Evolutionary conservation across 2,797 vertebrate genomes (phyloP).

Genomic region (Alauda arvensis): DNA sequence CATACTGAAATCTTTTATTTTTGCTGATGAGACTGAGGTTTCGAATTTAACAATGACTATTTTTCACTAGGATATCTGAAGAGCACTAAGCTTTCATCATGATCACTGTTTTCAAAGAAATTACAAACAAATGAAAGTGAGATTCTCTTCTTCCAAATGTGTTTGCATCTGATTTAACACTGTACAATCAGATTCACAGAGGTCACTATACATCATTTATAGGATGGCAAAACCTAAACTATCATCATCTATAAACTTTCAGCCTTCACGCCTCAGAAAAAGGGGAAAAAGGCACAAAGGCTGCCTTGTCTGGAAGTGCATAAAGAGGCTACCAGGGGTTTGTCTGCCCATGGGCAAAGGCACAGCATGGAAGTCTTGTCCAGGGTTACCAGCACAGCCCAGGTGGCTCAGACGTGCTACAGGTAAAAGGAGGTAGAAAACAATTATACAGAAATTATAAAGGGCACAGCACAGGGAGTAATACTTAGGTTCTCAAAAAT

Average conservation of each 20-base stretch:
- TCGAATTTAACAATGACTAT: neutral
- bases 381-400: rapidly evolving
- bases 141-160: neutral
- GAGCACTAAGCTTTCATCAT: neutral
- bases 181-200: neutral
- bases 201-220: neutral
- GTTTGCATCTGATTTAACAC: neutral
- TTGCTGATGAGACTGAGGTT: neutral
- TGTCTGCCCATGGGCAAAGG: neutral
- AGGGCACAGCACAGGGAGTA: neutral
- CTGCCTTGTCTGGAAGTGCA: neutral
- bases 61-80: neutral
- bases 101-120: neutral
- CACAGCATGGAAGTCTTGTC: neutral
- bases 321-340: neutral
- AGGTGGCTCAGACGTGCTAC: neutral
- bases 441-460: neutral
- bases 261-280: neutral
- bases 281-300: neutral
- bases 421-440: neutral
- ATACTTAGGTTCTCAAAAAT: neutral
- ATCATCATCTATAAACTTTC: neutral
- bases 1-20: neutral
- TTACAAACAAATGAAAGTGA: neutral
- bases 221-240: neutral